Conservation (phyloP, 2,888 invertebrate species). For the Lasioglossum figueresi region DNA sequence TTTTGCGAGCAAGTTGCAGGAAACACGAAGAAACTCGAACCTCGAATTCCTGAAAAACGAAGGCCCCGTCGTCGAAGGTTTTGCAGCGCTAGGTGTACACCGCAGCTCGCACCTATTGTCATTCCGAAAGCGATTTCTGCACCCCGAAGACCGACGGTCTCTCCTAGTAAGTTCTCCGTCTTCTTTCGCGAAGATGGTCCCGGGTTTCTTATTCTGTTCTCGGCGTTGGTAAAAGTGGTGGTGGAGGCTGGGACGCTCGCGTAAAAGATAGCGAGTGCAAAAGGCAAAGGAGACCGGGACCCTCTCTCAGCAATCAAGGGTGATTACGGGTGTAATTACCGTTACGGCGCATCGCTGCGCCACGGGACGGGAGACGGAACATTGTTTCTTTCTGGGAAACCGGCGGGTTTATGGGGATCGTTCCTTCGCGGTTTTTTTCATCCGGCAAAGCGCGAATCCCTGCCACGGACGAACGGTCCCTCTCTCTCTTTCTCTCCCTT, state of each 20-base stretch:
- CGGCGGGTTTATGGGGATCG: constrained; percentile 71
- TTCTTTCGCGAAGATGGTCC: constrained; percentile 16
- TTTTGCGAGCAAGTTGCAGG: neutral
- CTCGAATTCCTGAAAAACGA: neutral
- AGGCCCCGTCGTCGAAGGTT: neutral
- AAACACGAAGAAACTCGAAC: neutral
- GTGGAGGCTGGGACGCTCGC: constrained; percentile 14
- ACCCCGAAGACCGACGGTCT: neutral
- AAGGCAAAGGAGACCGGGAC: constrained; percentile 53
- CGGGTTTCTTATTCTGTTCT: constrained; percentile 16
- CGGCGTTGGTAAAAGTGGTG: constrained; percentile 20
- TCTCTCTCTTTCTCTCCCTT: neutral
- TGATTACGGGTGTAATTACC: constrained; percentile 79
- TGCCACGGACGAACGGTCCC: constrained; percentile 25
- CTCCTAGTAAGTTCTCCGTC: neutral
- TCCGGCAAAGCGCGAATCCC: constrained; percentile 46
- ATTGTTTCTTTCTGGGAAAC: constrained; percentile 80
- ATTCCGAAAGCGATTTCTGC: constrained; percentile 5
- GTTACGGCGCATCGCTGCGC: constrained; percentile 75
- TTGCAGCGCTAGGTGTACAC: neutral
- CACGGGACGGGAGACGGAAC: constrained; percentile 57
- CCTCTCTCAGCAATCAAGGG: constrained; percentile 72
- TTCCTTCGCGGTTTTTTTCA: constrained; percentile 64
- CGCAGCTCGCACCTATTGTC: constrained; percentile 5
- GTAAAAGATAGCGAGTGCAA: constrained; percentile 54